Conservation (phyloP, 37 sponge, comb jelly and placozoan species). For the Beroe forskalii region DNA sequence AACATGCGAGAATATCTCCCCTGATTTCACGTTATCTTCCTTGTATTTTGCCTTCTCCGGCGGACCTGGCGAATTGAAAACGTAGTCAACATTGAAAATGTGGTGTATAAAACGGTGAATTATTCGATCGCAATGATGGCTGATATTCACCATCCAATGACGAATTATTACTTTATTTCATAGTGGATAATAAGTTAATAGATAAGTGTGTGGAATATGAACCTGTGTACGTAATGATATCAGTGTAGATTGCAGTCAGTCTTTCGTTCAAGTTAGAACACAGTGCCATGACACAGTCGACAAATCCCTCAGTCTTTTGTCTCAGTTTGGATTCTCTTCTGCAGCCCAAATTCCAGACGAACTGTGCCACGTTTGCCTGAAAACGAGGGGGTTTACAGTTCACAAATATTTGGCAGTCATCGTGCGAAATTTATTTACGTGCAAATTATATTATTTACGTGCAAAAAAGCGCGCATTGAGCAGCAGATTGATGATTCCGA, state of each 20-base stretch:
- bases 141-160: too few relatives aligned
- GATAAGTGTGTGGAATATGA: too few relatives aligned
- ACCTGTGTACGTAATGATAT: slow-evolving; percentile 53
- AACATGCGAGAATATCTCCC: slow-evolving; percentile 27
- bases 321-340: background rate
- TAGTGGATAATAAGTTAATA: too few relatives aligned
- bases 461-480: background rate
- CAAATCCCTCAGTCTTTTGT: slow-evolving; percentile 52
- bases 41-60: slow-evolving; percentile 34
- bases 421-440: too few relatives aligned
- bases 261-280: slow-evolving; percentile 39
- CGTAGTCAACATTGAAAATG: too few relatives aligned
- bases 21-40: slow-evolving; percentile 43
- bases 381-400: too few relatives aligned
- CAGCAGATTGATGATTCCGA: background rate
- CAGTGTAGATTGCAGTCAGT: background rate
- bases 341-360: slow-evolving; percentile 11
- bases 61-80: too few relatives aligned
- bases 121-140: too few relatives aligned
- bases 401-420: too few relatives aligned
- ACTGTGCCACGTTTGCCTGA: background rate
- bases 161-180: too few relatives aligned
- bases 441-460: too few relatives aligned
- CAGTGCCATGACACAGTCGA: background rate
- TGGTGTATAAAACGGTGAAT: too few relatives aligned